Base-by-base conservation (phyloP, 2,888 invertebrate species). In the Lithosia quadra region DNA sequence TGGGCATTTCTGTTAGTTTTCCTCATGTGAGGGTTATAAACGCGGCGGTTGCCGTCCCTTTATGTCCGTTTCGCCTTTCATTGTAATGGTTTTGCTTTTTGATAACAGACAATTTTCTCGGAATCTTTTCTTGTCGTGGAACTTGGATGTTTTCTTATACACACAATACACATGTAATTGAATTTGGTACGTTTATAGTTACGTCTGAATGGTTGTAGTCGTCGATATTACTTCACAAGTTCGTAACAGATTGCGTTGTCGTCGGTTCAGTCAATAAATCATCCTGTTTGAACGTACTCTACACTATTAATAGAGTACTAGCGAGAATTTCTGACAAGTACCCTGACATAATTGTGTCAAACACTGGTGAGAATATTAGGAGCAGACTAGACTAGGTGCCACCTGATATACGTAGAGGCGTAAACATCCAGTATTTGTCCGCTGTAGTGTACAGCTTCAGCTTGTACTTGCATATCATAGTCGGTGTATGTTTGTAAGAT, bases 281-380 rank as follows among this genome's bases (percentile, higher is more conserved):
- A 68, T 71, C 22, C 10, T 61, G 67, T 66, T 76, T 62, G 43
- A 63, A 73, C 74, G 60, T 60, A 43, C 67, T 57, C 71, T 60
- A 43, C 67, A 55, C 71, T 80, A 82, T 73, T 72, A 72, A 68
- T 81, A 81, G 73, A 62, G 59, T 43, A 58, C 67, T 69, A 73
- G 63, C 58, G 64, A 68, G 71, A 74, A 69, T 72, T 69, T 74
- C 53, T 76, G 70, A 75, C 76, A 71, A 69, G 72, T 56, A 69
- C 66, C 65, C 63, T 80, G 81, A 81, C 82, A 80, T 71, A 78
- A 80, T 75, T 72, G 36, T 80, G 81, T 74, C 78, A 75, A 63
- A 65, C 68, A 58, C 9, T 56, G 63, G 60, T 57, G 69, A 66
- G 58, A 67, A 65, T 67, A 71, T 69, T 65, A 64, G 68, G 64